These are phyloP conservation scores for Characodon lateralis DNA, from an alignment of 2,797 vertebrate genomes.

Conservation along the genomic window DNA sequence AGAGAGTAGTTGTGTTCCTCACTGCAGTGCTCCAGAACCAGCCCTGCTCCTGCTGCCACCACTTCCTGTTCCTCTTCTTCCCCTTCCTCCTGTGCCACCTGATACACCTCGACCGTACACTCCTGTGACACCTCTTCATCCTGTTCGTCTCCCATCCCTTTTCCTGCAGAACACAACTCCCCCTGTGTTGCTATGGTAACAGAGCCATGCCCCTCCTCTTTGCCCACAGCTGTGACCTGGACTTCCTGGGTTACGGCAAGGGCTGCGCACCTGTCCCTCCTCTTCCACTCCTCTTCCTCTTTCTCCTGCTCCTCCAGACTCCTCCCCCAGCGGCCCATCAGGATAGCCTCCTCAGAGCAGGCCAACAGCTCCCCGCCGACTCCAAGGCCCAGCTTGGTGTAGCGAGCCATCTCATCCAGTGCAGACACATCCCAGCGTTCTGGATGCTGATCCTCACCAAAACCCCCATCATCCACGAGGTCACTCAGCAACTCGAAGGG, in stretches of 20 bases:
- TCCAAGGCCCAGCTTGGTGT: conserved; percentile 74
- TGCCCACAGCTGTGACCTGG: conserved; percentile 19
- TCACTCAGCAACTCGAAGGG: conserved; percentile 82
- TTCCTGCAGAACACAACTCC: conserved; percentile 39
- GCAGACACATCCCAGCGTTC: conserved; percentile 82
- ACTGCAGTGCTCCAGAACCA: conserved; percentile 73
- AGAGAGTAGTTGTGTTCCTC: conserved; percentile 84
- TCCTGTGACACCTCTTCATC: conserved; percentile 34
- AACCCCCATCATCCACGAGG: conserved; percentile 79
- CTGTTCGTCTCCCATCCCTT: conserved; percentile 26
- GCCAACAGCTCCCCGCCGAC: conserved; percentile 74
- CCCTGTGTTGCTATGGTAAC: conserved; percentile 38
- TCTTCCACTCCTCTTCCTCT: conserved; percentile 32
- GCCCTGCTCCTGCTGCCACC: conserved; percentile 25
- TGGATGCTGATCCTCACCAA: conserved; percentile 76
- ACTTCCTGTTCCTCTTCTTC: conserved; percentile 28
- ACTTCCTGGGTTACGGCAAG: conserved; percentile 38
- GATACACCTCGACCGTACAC: conserved; percentile 71
- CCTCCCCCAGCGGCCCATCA: conserved; percentile 75
- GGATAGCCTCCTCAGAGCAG: conserved; percentile 72
- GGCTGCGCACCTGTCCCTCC: conserved; percentile 11
- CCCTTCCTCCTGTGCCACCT: conserved; percentile 72
- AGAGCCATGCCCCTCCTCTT: conserved; percentile 19
- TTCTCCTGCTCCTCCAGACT: conserved; percentile 64
- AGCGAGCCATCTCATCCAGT: conserved; percentile 80